Evolutionary conservation across 92 coral and sea anemone species (phyloP), one percentile per base, ranked within the genome.

Genomic region (Heteractis magnifica): DNA sequence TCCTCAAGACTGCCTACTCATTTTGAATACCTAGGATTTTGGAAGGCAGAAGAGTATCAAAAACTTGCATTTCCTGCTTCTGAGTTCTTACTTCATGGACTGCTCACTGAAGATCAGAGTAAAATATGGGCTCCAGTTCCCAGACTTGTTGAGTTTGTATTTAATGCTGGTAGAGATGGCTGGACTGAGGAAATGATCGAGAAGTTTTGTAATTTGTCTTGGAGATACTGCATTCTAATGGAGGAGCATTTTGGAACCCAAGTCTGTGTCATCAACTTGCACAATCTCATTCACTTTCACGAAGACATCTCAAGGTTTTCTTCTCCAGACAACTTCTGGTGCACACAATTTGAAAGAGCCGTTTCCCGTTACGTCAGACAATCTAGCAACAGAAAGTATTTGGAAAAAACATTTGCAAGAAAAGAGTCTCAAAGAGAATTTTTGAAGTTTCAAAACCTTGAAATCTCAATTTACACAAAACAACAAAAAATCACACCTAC

Each of bases 341-440:
- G 92, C 86, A 76, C 83, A 55, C 87, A 89, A 34, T 89, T 86
- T 89, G 92, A 89, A 89, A 85, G 92, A 86, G 92, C 92, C 78
- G 92, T 89, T 77, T 76, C 79, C 51, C 89, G 92, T 51, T 89
- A 89, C 64, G 92, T 89, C 52, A 86, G 76, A 73, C 92, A 89
- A 74, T 81, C 89, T n/a, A 89, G 92, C 81, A 89, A 89, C 89
- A 72, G 82, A 56, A 84, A 84, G 80, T 59, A 85, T 51, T 70
- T 85, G 41, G 89, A 86, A 82, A 86, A 89, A 82, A 86, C 87
- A 23, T 90, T 90, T 90, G 93, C 93, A 79, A 75, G 93, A 59
- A 83, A 80, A 59, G 93, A 90, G 83, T 86, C 88, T 72, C 92
- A 89, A 86, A 86, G 92, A 79, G 87, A 86, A 68, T 89, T 86